Evolutionary conservation across 2,113 vertebrate genomes (phyloP), one percentile per base, ranked within the genome.

Genomic region (Recurvirostra avosetta): DNA sequence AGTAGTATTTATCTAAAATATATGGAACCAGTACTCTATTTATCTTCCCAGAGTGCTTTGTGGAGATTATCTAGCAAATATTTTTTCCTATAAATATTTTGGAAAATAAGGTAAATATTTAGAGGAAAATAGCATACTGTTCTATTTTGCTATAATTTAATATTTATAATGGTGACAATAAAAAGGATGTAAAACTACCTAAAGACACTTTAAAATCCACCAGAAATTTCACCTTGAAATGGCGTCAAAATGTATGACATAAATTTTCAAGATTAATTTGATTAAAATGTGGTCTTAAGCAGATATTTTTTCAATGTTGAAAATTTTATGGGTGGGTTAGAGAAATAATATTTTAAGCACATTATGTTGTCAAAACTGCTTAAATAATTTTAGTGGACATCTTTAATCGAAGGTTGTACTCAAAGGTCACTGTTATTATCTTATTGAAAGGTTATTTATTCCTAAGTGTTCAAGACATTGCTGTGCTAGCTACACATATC

Each of bases 191-290:
- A 79, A 94, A 92, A 85, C 82, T 86, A 88, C 74, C 29, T 90
- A 47, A 94, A 90, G 74, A 38, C 76, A 93, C 80, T 90, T 90
- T 94, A 92, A 91, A 94, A 78, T 52, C 49, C 41, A 95, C 62
- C 80, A 95, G 86, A 96, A 79, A 7, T 81, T 96, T 95, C 85
- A 91, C 86, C 62, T 95, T 93, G 67, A 94, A 90, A 78, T 88
- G 87, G 20, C 52, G 84, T 65, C 32, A 27, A 94, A 96, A 87
- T 66, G 3, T 53, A 25, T 43, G 85, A 94, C 45, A 92, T 73
- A 96, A 63, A 95, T 96, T 93, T 92, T 80, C 89, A 81, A 93
- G 72, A 96, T 94, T 96, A 96, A 96, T 96, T 97, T 90, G 58
- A 95, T 82, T 92, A 90, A 96, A 96, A 92, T 90, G 29, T 49